Percentiles rank a stretch among this genome's conserved stretches.
phyloP scores from a whole-genome alignment of 2,797 vertebrate species.

The Leptoclinus maculatus region DNA sequence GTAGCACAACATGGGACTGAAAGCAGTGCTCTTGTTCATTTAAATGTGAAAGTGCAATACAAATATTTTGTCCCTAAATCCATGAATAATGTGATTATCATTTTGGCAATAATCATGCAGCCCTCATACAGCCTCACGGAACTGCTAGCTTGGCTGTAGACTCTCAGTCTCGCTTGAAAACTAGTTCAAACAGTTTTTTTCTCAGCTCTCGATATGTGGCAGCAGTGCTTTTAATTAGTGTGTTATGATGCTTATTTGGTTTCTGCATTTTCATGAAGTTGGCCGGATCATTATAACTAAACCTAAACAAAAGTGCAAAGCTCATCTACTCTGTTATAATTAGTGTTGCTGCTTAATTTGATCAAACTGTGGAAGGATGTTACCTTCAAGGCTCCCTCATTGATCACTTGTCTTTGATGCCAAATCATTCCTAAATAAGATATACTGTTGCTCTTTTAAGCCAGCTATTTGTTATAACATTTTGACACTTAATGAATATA shows the following conservation, averaged over 20 bases:
- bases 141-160: not conserved
- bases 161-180: not conserved
- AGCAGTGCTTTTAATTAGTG: not conserved
- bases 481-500: conserved; percentile 78
- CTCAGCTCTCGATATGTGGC: not conserved
- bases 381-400: conserved; percentile 52
- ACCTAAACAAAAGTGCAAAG: conserved; percentile 16
- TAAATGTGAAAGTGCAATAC: not conserved
- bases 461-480: conserved; percentile 68
- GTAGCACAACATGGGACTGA: not conserved
- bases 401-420: conserved; percentile 62
- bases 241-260: not conserved
- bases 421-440: conserved; percentile 71
- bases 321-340: conserved; percentile 28
- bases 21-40: not conserved
- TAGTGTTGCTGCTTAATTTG: conserved; percentile 32
- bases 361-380: conserved; percentile 44
- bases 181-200: not conserved
- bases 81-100: not conserved
- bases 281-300: not conserved
- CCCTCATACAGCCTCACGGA: not conserved
- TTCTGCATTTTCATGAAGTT: conserved; percentile 1
- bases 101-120: not conserved
- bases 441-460: conserved; percentile 67
- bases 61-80: not conserved